These are phyloP conservation scores for Acanthosepion lycidas DNA, from an alignment of 2,888 invertebrate genomes.

Conservation along the genomic window DNA sequence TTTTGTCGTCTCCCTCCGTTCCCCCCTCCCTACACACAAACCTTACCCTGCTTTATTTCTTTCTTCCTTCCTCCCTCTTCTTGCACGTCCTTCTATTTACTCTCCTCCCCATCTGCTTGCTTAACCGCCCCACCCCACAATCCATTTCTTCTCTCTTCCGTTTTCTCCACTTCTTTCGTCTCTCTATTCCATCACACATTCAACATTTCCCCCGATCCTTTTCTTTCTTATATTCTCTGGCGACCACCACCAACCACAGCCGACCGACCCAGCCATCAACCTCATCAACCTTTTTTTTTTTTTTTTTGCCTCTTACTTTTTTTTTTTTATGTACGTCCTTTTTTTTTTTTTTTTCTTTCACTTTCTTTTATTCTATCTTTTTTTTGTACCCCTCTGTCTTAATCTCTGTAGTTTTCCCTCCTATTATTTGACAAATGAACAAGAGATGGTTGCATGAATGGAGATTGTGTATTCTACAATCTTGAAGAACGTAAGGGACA, in stretches of 20 bases:
- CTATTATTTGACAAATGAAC: neutral
- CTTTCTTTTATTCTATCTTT: no score
- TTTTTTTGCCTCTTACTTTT: no score
- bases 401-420: neutral
- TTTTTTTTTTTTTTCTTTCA: no score
- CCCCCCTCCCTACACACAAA: neutral
- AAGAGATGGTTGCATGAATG: neutral
- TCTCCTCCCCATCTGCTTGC: neutral
- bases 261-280: no score
- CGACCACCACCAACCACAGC: no score
- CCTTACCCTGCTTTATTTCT: neutral
- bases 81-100: neutral
- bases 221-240: neutral
- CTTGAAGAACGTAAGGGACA: neutral
- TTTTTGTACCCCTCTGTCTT: no score
- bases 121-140: neutral
- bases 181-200: neutral
- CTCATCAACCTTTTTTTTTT: no score
- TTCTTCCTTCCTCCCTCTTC: no score
- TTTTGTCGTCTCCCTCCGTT: neutral
- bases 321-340: no score
- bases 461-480: neutral
- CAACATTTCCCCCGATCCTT: neutral
- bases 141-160: constrained; percentile 33
- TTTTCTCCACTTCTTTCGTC: constrained; percentile 11